Evolutionary conservation across 2,113 vertebrate genomes (phyloP), one percentile per base, ranked within the genome.

Genomic region (Pseudopodoces humilis): DNA sequence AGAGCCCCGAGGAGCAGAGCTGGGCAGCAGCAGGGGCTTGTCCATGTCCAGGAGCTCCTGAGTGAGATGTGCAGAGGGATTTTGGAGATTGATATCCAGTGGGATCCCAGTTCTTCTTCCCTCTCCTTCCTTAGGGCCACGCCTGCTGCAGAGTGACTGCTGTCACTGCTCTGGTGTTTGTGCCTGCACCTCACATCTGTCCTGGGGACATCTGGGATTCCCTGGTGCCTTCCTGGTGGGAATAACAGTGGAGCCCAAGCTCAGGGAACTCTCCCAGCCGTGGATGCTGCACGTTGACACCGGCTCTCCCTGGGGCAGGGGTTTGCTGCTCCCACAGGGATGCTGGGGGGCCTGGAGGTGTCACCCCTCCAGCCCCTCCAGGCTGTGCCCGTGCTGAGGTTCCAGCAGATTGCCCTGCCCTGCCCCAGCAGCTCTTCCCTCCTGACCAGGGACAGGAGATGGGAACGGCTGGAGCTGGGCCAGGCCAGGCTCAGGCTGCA

Each of bases 91-190:
- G 23, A 5, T 23, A 11, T 64, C 31, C 1, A 3, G 9, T 13
- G 16, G 46, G 35, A 33, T 60, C 25, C 15, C 44, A 15, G 47
- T 80, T 18, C 23, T 35, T 52, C 43, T n/a, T 3, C 23, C 27
- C 20, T 28, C 10, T 49, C 52, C n/a, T 56, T 23, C 24, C 6
- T 2, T 8, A 41, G 20, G 60, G 60, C 33, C 19, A 4, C 0
- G 4, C 15, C 46, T 0, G 3, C 59, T 72, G 81, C n/a, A 12
- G 4, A 49, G 41, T 39, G 18, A 1, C 46, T 10, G n/a, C 1
- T 79, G 75, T 31, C 6, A 7, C 64, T 43, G 63, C 20, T 50
- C 25, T 49, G 49, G 21, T 63, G 46, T 49, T 46, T 2, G 17
- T 74, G 33, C 35, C 69, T 33, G n/a, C 15, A 4, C 47, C 43